Conservation (phyloP, 2,888 invertebrate genomes). For the Drosophila acutilabella region DNA sequence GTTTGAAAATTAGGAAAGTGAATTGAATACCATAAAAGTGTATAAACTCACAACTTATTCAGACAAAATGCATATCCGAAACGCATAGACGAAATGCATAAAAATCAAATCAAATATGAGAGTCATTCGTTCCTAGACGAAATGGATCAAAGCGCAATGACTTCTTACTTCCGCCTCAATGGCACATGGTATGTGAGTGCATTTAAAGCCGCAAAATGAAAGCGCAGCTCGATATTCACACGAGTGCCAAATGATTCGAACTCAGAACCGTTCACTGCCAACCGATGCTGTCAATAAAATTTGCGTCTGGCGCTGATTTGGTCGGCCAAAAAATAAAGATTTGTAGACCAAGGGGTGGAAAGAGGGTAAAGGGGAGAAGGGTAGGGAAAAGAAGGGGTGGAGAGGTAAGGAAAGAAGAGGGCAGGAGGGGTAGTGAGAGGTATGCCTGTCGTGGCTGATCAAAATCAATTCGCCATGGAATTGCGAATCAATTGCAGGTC, state of each 20-base stretch:
- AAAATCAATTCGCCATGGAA: constrained; percentile 77
- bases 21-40: background rate
- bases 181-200: constrained; percentile 25
- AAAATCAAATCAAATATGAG: background rate
- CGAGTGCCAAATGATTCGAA: constrained; percentile 73
- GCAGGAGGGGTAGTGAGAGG: constrained; percentile 30
- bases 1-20: too few relatives aligned
- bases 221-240: constrained; percentile 60
- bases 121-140: constrained; percentile 1
- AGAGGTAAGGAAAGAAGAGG: constrained; percentile 3
- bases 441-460: constrained; percentile 78
- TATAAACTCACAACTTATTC: background rate
- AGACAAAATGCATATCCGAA: too few relatives aligned
- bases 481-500: constrained; percentile 78
- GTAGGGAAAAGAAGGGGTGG: background rate
- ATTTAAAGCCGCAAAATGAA: constrained; percentile 21
- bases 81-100: background rate
- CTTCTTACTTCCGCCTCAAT: constrained; percentile 31
- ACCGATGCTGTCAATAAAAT: constrained; percentile 78
- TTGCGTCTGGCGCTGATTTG: constrained; percentile 74
- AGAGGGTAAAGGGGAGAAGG: constrained; percentile 1
- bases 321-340: constrained; percentile 20
- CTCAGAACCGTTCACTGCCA: constrained; percentile 64
- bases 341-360: background rate
- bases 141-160: constrained; percentile 5